phyloP scores from a whole-genome alignment of 2,113 vertebrate genomes.

The Nerophis lumbriciformis region DNA sequence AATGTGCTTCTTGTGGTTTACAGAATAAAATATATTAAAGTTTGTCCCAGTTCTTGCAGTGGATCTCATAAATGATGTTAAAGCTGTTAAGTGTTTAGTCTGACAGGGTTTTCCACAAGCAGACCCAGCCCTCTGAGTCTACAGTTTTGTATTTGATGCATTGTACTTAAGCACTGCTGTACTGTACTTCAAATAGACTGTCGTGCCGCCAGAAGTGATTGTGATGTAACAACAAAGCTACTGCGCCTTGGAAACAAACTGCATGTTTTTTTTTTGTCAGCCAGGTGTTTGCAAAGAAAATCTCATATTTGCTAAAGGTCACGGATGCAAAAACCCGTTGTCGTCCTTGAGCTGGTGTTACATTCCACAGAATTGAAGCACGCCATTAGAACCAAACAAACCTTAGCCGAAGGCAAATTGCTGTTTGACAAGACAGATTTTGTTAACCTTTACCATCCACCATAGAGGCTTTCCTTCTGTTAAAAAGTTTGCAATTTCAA shows the following conservation, averaged over 20 bases:
- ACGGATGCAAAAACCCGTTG: background rate
- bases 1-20: background rate
- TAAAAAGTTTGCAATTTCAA: background rate
- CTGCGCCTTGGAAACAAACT: background rate
- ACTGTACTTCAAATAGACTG: background rate
- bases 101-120: too few species aligned
- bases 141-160: background rate
- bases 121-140: too few species aligned
- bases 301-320: slow-evolving; percentile 8
- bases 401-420: slow-evolving; percentile 16
- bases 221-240: background rate
- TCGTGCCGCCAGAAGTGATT: background rate
- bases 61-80: too few species aligned
- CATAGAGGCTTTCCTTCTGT: background rate
- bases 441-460: slow-evolving; percentile 9
- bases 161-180: too few species aligned
- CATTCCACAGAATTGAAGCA: slow-evolving; percentile 4
- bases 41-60: too few species aligned
- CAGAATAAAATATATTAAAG: too few species aligned
- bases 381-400: slow-evolving; percentile 11
- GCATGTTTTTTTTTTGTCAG: slow-evolving; percentile 1
- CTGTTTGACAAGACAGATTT: slow-evolving; percentile 12
- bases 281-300: slow-evolving; percentile 3
- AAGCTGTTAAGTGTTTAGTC: too few species aligned
- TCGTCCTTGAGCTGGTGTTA: slow-evolving; percentile 17